These are phyloP conservation scores for Actenoides lindsayi DNA, from an alignment of 2,113 vertebrate genomes.

Conservation along the genomic window DNA sequence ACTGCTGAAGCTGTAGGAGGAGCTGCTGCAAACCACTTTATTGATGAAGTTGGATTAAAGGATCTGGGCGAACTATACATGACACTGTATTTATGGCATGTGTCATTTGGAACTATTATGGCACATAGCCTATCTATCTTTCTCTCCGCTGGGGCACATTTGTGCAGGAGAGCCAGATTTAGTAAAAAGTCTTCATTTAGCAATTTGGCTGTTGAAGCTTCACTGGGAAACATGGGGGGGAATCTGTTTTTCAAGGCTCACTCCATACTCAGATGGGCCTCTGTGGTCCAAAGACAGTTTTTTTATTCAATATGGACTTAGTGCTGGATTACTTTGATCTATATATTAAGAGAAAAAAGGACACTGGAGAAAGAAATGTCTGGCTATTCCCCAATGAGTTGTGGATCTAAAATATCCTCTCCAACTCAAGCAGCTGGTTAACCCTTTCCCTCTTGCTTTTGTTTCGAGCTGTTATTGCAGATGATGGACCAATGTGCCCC, in stretches of 20 bases:
- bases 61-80: not conserved
- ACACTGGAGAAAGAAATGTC: not conserved
- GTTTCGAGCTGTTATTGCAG: not conserved
- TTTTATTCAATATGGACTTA: not conserved
- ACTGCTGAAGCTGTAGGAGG: not conserved
- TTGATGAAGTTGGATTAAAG: not conserved
- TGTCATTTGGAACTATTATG: not conserved
- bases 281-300: not conserved
- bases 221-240: not conserved
- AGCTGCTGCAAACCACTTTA: not conserved
- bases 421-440: too few species aligned
- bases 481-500: accelerated
- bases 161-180: not conserved
- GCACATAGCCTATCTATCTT: not conserved
- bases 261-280: not conserved
- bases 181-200: not conserved
- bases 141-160: not conserved
- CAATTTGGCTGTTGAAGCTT: not conserved
- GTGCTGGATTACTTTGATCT: not conserved
- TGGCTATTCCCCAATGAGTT: not conserved
- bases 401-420: not conserved
- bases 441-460: not conserved
- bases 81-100: not conserved
- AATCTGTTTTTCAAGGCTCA: not conserved
- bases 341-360: not conserved